phyloP scores from a whole-genome alignment of 1,140 invertebrate genomes.

The Nomia melanderi region DNA sequence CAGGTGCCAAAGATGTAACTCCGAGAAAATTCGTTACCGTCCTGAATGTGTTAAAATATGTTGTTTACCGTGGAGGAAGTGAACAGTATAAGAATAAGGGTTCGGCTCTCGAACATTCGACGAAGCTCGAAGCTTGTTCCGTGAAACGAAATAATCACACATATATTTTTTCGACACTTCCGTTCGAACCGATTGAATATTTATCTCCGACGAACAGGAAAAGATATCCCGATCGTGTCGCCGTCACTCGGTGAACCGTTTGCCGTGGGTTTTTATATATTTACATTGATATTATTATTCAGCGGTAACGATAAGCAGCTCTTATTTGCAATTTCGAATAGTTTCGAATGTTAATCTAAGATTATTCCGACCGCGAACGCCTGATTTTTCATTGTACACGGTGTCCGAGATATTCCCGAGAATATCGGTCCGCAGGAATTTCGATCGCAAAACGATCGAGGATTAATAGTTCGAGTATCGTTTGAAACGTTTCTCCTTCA shows the following conservation, averaged over 20 bases:
- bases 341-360: not conserved
- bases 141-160: too few relatives aligned
- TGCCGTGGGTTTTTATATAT: slow-evolving; percentile 7
- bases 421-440: too few relatives aligned
- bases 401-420: too few relatives aligned
- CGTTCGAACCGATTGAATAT: too few relatives aligned
- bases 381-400: not conserved
- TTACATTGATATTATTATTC: not conserved
- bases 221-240: not conserved
- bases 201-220: not conserved
- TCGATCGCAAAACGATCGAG: too few relatives aligned
- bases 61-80: not conserved
- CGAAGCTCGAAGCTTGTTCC: not conserved
- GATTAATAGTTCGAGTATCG: too few relatives aligned
- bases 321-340: not conserved
- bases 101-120: not conserved
- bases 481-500: too few relatives aligned
- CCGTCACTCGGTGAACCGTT: not conserved
- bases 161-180: too few relatives aligned
- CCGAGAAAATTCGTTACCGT: not conserved
- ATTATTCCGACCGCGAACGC: not conserved
- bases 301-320: not conserved
- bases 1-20: too few relatives aligned
- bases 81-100: slow-evolving; percentile 9
- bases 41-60: not conserved